Evolutionary conservation across 2,113 vertebrate genomes (phyloP), one percentile per base, ranked within the genome.

Genomic region (Oryzias melastigma): DNA sequence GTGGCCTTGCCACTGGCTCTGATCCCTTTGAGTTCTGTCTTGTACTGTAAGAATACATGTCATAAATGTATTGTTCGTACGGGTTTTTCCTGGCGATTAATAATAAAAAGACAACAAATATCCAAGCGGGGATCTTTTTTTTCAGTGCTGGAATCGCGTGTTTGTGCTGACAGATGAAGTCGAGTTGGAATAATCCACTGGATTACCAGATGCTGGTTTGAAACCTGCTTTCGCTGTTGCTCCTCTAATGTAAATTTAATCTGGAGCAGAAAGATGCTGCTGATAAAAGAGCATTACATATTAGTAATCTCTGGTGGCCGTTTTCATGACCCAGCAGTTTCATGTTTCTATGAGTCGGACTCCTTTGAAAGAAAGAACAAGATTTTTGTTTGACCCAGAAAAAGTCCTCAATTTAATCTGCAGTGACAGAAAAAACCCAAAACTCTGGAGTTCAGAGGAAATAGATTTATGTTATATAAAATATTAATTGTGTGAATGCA

Each of bases 31-130:
- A 80, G 75, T 91, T 90, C 82, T 85, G 89, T 91, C 84, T 83
- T 86, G 87, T 91, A 90, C 86, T 85, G 87, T 91, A 88, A 89
- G 82, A 89, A 87, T 85, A 90, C 85, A 87, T 89, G 89, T 90
- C 87, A 87, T 89, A 82, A 80, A 90, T 90, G 89, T 90, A 90
- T 83, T 81, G 85, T 85, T 90, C 77, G 81, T 81, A 88, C 84
- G 85, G 84, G 80, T 85, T 89, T 88, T 89, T 83, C 81, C 87
- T 90, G 85, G 90, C 65, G 68, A 85, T 88, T 80, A 87, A 87
- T 84, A 92, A 89, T 91, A 91, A 92, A 89, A 91, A 80, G 69
- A 85, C 67, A 57, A 84, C 60, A 52, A 76, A 68, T 46, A 57
- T 66, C 68, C 60, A 68, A 65, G 42, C 66, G 45, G 46, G 0